A percentile compares a stretch with the other conserved stretches of the same genome.
These are phyloP conservation scores for Ptyas mucosa DNA, from an alignment of 2,113 vertebrate species.

Conservation along the genomic window DNA sequence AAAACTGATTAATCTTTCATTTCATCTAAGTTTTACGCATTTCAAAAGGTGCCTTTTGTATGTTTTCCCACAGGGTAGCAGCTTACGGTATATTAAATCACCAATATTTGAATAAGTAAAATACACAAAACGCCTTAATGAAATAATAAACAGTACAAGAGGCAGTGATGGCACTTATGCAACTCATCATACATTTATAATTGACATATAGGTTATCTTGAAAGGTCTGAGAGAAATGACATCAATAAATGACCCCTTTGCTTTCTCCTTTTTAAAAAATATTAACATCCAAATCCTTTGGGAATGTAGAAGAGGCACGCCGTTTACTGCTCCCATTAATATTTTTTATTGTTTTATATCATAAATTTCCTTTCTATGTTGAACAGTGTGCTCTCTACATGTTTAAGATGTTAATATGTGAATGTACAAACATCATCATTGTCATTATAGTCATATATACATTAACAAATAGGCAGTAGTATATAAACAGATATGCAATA, in stretches of 20 bases:
- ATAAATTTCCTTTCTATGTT: too few species aligned
- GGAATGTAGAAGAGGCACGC: neutral
- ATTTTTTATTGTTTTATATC: too few species aligned
- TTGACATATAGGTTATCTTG: neutral
- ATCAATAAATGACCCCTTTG: neutral
- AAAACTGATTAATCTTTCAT: neutral
- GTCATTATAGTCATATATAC: too few species aligned
- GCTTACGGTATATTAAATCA: neutral
- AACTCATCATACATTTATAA: neutral
- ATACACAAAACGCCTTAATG: neutral
- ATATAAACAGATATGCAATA: too few species aligned
- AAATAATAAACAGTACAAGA: neutral
- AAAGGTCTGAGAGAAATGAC: neutral
- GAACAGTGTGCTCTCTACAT: too few species aligned
- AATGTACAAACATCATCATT: too few species aligned
- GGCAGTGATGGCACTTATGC: neutral
- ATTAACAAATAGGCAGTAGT: too few species aligned
- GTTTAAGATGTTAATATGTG: too few species aligned
- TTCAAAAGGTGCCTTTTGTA: neutral
- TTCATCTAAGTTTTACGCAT: neutral
- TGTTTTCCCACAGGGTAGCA: neutral
- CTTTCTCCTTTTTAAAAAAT: neutral
- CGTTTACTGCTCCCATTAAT: too few species aligned
- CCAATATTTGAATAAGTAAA: neutral
- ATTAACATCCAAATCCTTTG: neutral